Percentiles rank a stretch among this genome's conserved stretches.
Evolutionary conservation across 1,140 invertebrate species (phyloP).

Genomic region (Drosophila seguyi): DNA sequence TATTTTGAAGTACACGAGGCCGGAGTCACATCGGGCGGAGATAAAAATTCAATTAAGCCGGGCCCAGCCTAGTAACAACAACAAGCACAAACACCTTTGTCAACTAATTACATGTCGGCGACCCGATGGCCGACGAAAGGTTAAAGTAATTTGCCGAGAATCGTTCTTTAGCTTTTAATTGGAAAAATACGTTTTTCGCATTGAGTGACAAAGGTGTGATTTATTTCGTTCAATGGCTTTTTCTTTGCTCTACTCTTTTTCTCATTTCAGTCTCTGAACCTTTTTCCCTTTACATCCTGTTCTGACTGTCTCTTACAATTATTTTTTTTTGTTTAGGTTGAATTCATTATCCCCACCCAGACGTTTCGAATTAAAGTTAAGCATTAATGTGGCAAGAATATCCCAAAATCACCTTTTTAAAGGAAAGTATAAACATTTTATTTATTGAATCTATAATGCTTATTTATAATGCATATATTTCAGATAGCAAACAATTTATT

Average conservation of each 20-base stretch:
- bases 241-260: constrained; percentile 19
- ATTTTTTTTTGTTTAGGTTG: constrained; percentile 32
- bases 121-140: constrained; percentile 61
- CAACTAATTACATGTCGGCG: constrained; percentile 73
- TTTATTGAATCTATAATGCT: background rate
- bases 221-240: constrained; percentile 75
- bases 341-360: constrained; percentile 9
- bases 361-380: constrained; percentile 45
- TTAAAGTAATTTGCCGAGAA: constrained; percentile 59
- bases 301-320: constrained; percentile 51
- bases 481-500: background rate
- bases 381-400: background rate
- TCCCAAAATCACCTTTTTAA: background rate
- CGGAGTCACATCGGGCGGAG: constrained; percentile 40
- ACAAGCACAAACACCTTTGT: constrained; percentile 64
- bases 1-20: constrained; percentile 12
- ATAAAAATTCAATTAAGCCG: constrained; percentile 78
- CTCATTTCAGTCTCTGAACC: background rate
- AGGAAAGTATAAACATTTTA: background rate
- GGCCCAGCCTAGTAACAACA: constrained; percentile 14
- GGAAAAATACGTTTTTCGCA: constrained; percentile 56
- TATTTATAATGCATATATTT: too few species aligned
- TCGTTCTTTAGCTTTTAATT: constrained; percentile 67
- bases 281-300: constrained; percentile 31
- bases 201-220: constrained; percentile 81